Evolutionary conservation across 2,888 invertebrate species (phyloP), one percentile per base, ranked within the genome.

Genomic region (Amphipoea oculea): DNA sequence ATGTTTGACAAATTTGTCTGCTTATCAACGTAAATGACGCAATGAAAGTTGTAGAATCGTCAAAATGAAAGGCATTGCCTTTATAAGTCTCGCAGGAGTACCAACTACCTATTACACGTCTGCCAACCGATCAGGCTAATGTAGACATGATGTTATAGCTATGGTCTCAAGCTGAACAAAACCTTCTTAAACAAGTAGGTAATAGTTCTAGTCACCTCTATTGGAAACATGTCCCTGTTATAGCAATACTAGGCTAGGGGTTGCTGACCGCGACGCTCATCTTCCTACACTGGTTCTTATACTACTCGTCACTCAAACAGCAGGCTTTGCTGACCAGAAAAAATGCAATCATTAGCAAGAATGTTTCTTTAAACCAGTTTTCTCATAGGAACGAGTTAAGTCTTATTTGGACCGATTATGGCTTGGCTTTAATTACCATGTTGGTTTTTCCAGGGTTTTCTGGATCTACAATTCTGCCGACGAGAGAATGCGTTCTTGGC

Each of bases 201-300:
- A 23, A 40, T 12, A 14, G 7, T 42, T 23, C 17, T n/a, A 45
- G 57, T 29, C 67, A 1, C 60, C 51, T 78, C 51, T 77, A 51
- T 14, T 29, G 12, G 12, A 51, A 17, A 2, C 23, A 7, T 7
- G 42, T 68, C 51, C 36, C 9, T n/a, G 51, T 45, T 67, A 20
- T 62, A 62, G 2, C 60, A 4, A 7, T 11, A 73, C 2, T 40
- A 78, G 36, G 20, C 76, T 40, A 20, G 5, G 9, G 60, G 68
- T 78, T 69, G 45, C 14, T 69, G 63, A 69, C 69, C 69, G 63
- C n/a, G 2, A 17, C 5, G 14, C 20, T 29, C 29, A 36, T 40
- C 63, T 36, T 29, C 14, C 20, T 23, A 17, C n/a, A 70, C 70
- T 23, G 70, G 79, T 79, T 78, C 20, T 12, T 5, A 14, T 57